Conservation (phyloP, 2,797 vertebrate genomes). For the Moxostoma hubbsi region DNA sequence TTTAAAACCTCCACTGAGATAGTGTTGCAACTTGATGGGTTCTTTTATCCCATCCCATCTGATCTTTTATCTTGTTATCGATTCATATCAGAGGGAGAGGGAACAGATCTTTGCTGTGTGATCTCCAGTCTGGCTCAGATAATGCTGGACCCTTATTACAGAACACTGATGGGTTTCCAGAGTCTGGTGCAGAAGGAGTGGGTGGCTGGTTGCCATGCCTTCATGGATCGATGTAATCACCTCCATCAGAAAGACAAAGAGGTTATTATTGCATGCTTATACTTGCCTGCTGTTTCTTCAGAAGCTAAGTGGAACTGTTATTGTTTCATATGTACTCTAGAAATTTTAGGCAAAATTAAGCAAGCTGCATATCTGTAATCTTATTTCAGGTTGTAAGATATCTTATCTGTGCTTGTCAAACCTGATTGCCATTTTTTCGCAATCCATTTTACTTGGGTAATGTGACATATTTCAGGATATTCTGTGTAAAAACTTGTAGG, state of each 20-base stretch:
- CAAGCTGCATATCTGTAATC: background rate
- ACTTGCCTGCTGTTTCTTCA: slow-evolving; percentile 2
- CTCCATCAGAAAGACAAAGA: slow-evolving; percentile 85
- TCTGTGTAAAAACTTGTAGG: too few relatives aligned
- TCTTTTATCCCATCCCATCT: too few relatives aligned
- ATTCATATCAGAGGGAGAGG: slow-evolving; percentile 66
- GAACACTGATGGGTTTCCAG: slow-evolving; percentile 86
- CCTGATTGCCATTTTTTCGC: too few relatives aligned
- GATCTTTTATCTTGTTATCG: slow-evolving; percentile 17
- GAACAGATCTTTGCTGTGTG: slow-evolving; percentile 84
- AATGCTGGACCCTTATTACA: slow-evolving; percentile 87
- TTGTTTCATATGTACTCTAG: background rate
- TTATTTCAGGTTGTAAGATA: background rate
- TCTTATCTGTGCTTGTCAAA: too few relatives aligned
- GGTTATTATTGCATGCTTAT: slow-evolving; percentile 63
- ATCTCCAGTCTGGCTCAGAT: slow-evolving; percentile 87
- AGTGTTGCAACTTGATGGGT: background rate
- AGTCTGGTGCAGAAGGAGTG: slow-evolving; percentile 90
- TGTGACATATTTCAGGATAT: too few relatives aligned
- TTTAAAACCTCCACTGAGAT: background rate
- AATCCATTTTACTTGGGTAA: too few relatives aligned
- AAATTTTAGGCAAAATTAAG: background rate
- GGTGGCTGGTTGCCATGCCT: slow-evolving; percentile 83
- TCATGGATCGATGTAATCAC: slow-evolving; percentile 88
- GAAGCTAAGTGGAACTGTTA: background rate